Evolutionary conservation across 2,113 vertebrate species (phyloP).

Genomic region (Percopsis transmontana): DNA sequence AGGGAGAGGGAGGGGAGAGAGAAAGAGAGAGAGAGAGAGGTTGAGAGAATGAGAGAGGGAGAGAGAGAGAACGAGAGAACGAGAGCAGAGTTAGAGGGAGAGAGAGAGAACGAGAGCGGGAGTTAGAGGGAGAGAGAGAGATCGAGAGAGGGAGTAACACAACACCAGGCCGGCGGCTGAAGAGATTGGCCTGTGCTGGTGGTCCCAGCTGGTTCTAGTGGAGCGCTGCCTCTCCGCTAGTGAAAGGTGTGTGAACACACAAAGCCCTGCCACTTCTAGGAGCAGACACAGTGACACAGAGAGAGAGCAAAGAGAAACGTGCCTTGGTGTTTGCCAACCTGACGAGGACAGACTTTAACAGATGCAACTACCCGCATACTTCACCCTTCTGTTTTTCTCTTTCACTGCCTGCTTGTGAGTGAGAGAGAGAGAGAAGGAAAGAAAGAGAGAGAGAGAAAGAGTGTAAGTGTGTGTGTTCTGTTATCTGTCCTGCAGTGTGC

Average conservation of each 20-base stretch:
- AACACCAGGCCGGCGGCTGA: constrained; percentile 11
- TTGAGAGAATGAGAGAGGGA: neutral
- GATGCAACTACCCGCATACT: neutral
- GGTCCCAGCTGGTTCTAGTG: constrained; percentile 18
- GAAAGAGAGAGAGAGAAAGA: neutral
- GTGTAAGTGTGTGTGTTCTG: constrained; percentile 28
- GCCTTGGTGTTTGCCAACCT: neutral
- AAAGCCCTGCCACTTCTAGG: neutral
- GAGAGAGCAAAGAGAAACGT: neutral
- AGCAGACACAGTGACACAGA: neutral
- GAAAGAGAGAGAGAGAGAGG: neutral
- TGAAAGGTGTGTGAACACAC: constrained; percentile 4
- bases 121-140: constrained; percentile 4
- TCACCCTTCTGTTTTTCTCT: neutral
- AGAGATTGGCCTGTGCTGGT: constrained; percentile 23
- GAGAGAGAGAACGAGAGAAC: neutral
- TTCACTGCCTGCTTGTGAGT: constrained; percentile 6
- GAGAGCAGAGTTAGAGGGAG: neutral
- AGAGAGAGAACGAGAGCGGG: neutral
- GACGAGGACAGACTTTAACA: neutral
- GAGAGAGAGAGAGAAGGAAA: neutral
- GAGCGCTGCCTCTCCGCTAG: constrained; percentile 1
- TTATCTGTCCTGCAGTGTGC: constrained; percentile 55
- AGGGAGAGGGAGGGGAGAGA: neutral
- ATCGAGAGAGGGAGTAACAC: constrained; percentile 13